Base-by-base conservation (phyloP, 2,888 invertebrate genomes). In the Harpalus rufipes region DNA sequence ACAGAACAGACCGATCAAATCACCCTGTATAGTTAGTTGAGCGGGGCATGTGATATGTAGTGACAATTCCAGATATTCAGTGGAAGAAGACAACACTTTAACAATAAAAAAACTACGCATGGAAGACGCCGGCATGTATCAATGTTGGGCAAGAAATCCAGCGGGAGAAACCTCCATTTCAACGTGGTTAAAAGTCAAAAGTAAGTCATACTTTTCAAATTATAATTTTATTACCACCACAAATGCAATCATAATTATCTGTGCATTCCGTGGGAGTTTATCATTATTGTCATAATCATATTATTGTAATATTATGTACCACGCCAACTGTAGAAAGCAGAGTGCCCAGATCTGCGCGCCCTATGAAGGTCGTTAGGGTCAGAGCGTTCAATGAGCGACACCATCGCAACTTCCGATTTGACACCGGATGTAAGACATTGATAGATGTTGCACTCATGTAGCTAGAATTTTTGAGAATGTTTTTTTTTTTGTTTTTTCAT, bases 101-200 rank as follows among this genome's bases (percentile, higher is more conserved):
- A 92, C 95, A 18, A 96, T 99, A 86, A 95, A 94, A 88, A 94
- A 95, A 88, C 92, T 98, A 63, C 93, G 94, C 87, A 95, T 96
- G 91, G 94, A 95, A 86, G 98, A 98, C 91, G 96, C 96, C 86
- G 99, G 98, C 74, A 96, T 99, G 93, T 99, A 97, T 90, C 99
- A 99, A 91, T 99, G 99, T 90, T 94, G 98, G 88, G 97, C 97
- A 0, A 93, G 93, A 82, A 99, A 98, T 90, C 95, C 95, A 88
- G 99, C 97, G 1, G 99, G 99, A 10, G 97, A 97, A 91, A 95
- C 96, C 81, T 97, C 97, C 4, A 94, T 96, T 86, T 96, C 96
- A 87, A 97, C 98, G 1, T 98, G 98, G 98, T 92, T 98, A 63
- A 95, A 96, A 92, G 97, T 98, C 39, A 98, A 97, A 94, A 98